These are phyloP conservation scores for Cassiopea andromeda DNA, from an alignment of 30 jellyfish, hydroid and myxozoan species.

Conservation along the genomic window DNA sequence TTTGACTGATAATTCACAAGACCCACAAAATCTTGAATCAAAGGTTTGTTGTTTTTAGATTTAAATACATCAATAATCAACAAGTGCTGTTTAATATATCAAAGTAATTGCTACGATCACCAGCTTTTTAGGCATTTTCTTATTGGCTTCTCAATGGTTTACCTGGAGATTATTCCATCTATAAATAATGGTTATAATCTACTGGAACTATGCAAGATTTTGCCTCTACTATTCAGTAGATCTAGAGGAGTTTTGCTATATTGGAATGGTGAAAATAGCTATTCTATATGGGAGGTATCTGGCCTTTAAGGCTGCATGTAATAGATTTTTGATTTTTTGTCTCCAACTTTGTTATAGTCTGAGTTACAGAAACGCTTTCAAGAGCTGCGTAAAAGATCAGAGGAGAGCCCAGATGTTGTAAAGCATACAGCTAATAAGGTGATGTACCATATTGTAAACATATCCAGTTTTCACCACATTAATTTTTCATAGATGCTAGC, in stretches of 20 bases:
- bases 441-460: too few species aligned
- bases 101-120: not conserved
- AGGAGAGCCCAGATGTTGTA: not conserved
- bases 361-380: conserved; percentile 36
- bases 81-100: not conserved
- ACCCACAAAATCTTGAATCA: not conserved
- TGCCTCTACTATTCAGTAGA: not conserved
- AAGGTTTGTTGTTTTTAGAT: not conserved
- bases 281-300: not conserved
- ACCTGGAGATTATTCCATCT: not conserved
- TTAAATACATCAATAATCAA: not conserved
- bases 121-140: too few species aligned
- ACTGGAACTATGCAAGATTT: not conserved
- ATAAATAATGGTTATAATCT: not conserved
- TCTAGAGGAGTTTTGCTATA: too few species aligned
- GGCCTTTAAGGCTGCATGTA: not conserved
- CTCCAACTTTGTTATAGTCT: not conserved
- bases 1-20: conserved; percentile 4
- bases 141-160: too few species aligned
- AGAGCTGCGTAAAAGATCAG: conserved; percentile 36
- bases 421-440: not conserved
- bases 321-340: not conserved
- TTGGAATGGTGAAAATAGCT: too few species aligned
- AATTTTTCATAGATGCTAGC: not conserved
- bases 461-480: not conserved